Conservation (phyloP, 2,888 invertebrate genomes). For the Cheilosia grossa region DNA sequence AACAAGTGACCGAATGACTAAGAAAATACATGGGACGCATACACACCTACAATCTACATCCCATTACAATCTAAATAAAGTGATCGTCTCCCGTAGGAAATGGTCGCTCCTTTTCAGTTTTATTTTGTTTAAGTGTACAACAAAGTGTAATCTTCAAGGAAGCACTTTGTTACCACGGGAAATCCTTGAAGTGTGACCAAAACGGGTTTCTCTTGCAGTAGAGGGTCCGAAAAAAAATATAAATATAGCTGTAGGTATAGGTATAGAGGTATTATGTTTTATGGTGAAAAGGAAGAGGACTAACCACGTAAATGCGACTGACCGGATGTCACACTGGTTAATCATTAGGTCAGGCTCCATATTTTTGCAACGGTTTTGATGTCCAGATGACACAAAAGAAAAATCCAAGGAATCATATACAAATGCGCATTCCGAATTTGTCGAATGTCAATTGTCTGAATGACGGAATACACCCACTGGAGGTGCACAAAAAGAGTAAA, state of each 20-base stretch:
- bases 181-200: constrained; percentile 73
- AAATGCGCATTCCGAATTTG: too few relatives aligned
- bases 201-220: constrained; percentile 44
- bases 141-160: constrained; percentile 51
- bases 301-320: not conserved
- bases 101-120: constrained; percentile 12
- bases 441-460: too few relatives aligned
- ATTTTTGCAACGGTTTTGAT: too few relatives aligned
- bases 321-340: too few relatives aligned
- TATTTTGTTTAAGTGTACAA: constrained; percentile 53
- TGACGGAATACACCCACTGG: too few relatives aligned
- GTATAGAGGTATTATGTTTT: not conserved
- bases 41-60: constrained; percentile 13
- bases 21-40: constrained; percentile 33
- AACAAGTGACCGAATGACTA: constrained; percentile 58
- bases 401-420: too few relatives aligned
- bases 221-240: constrained; percentile 1
- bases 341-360: constrained; percentile 4
- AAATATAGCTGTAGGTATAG: too few relatives aligned
- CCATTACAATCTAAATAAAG: constrained; percentile 24
- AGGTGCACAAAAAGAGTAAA: too few relatives aligned
- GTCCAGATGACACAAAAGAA: too few relatives aligned
- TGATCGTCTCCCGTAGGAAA: constrained; percentile 37
- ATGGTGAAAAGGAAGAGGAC: constrained; percentile 33
- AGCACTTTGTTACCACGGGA: constrained; percentile 61